Conservation (phyloP, 2,888 invertebrate genomes). For the Xylota sylvarum region DNA sequence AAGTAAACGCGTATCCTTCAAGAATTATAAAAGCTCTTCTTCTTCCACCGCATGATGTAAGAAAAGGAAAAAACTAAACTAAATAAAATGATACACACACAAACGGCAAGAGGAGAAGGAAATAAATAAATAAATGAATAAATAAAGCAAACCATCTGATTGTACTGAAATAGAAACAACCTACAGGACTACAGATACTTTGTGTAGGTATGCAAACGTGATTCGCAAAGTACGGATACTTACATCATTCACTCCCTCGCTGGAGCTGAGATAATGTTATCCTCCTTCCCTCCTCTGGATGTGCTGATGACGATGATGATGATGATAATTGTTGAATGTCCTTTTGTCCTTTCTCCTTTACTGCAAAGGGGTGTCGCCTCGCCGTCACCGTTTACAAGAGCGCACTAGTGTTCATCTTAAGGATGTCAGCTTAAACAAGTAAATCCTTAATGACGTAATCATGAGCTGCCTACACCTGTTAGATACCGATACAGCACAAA, state of each 20-base stretch:
- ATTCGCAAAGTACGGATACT: slow-evolving; percentile 40
- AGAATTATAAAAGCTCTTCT: slow-evolving; percentile 53
- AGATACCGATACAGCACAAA: slow-evolving; percentile 35
- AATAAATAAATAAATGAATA: slow-evolving; percentile 30
- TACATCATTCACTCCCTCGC: slow-evolving; percentile 56
- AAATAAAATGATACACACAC: slow-evolving; percentile 2
- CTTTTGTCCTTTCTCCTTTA: slow-evolving; percentile 63
- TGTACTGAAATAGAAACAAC: slow-evolving; percentile 39
- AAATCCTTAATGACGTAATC: slow-evolving; percentile 69
- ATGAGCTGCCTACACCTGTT: slow-evolving; percentile 52
- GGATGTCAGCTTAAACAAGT: slow-evolving; percentile 52
- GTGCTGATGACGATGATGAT: slow-evolving; percentile 32
- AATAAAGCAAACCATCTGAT: slow-evolving; percentile 57
- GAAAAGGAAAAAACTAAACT: slow-evolving; percentile 36
- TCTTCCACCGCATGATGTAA: slow-evolving; percentile 58
- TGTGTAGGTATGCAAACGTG: slow-evolving; percentile 36
- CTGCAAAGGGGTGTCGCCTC: slow-evolving; percentile 20
- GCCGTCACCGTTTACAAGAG: slow-evolving; percentile 44
- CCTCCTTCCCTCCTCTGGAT: background rate
- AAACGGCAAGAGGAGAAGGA: slow-evolving; percentile 9
- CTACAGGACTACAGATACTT: slow-evolving; percentile 47
- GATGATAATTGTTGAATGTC: slow-evolving; percentile 75
- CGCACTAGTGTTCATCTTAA: slow-evolving; percentile 51
- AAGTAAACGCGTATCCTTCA: slow-evolving; percentile 36
- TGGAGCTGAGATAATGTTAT: slow-evolving; percentile 37